Evolutionary conservation across 2,888 invertebrate species (phyloP), one percentile per base, ranked within the genome.

Genomic region (Cerceris rybyensis): DNA sequence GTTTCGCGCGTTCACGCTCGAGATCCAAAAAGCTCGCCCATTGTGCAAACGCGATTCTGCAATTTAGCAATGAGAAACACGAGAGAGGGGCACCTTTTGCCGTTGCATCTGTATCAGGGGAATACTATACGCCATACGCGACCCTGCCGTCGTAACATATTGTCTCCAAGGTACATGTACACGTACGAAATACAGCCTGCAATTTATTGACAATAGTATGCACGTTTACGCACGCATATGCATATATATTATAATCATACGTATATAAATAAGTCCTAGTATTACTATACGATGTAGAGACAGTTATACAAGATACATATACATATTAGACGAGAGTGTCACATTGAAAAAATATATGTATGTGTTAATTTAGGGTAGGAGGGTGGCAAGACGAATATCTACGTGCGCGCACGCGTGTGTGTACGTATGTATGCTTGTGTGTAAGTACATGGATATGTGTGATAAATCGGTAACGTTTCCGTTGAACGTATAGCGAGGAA

Each of bases 281-380:
- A 46, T 65, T 69, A 60, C 66, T 82, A 81, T 75, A 70, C 58
- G 75, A 70, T 81, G 28, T 28, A 28, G 28, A 75, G 64, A 63
- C 78, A 67, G 43, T 65, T 65, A 72, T 50, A 49, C 43, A 68
- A 55, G 57, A 61, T 68, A 68, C 13, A 42, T 57, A 58, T 52
- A 55, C 11, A 74, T 74, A 52, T 72, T 70, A 80, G 83, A 86
- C 85, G 79, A 85, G 81, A 81, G 82, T 85, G 87, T 88, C 84
- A 89, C 90, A 88, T 90, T 90, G 90, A 89, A 90, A 90, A 90
- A 90, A 90, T 90, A 90, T 90, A 90, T 90, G 82, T 90, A 90
- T 88, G 88, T 88, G 83, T 88, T 83, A 87, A 88, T 89, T 86
- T 86, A 75, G 65, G 70, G 57, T 70, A 70, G 70, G 63, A 70